Evolutionary conservation across 2,113 vertebrate species (phyloP).

Genomic region (Tyto alba): DNA sequence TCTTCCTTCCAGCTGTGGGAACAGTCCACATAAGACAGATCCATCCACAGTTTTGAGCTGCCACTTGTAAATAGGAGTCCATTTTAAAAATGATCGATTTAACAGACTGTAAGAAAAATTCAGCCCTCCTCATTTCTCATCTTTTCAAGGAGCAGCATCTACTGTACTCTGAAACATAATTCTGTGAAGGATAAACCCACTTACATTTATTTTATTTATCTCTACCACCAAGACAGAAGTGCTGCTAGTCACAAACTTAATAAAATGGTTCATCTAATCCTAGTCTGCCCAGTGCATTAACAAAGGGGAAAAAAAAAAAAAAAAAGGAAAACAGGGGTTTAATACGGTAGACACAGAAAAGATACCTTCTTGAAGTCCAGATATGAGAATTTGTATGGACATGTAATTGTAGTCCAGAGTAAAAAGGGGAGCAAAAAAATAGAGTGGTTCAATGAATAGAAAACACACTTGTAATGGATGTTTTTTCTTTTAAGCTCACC

Average conservation of each 20-base stretch:
- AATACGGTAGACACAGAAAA: neutral
- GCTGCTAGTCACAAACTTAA: neutral
- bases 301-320: neutral
- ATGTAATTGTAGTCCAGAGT: neutral
- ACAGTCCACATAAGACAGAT: neutral
- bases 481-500: neutral
- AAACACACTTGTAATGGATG: neutral
- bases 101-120: neutral
- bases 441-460: neutral
- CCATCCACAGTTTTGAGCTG: neutral
- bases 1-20: neutral
- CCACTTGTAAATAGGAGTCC: neutral
- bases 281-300: neutral
- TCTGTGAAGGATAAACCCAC: neutral
- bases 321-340: neutral
- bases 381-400: neutral
- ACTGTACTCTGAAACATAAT: neutral
- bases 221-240: neutral
- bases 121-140: neutral
- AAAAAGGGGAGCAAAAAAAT: neutral
- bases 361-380: neutral
- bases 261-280: conserved; percentile 7
- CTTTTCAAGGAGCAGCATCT: neutral
- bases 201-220: neutral
- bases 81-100: neutral